Conservation (phyloP, 2,113 vertebrate species). For the Origma solitaria region DNA sequence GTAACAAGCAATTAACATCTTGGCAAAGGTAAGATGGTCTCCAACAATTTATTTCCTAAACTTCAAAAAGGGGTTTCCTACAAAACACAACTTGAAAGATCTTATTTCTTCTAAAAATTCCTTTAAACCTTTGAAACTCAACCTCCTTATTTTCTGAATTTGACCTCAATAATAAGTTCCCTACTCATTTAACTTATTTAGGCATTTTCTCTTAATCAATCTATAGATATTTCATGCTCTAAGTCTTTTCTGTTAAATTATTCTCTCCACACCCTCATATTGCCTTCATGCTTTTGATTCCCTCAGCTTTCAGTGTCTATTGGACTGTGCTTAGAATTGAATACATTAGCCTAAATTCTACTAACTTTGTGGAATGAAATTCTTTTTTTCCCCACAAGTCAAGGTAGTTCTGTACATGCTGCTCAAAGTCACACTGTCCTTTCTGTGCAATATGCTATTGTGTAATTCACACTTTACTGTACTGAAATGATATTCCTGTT, state of each 20-base stretch:
- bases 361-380: neutral
- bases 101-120: neutral
- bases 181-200: neutral
- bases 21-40: neutral
- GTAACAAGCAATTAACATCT: neutral
- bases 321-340: neutral
- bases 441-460: neutral
- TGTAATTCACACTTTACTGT: neutral
- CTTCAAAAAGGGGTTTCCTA: neutral
- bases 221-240: neutral
- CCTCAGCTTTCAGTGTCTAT: neutral
- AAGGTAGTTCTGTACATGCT: neutral
- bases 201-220: neutral
- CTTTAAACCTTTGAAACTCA: neutral
- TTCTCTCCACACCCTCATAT: neutral
- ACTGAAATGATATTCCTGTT: neutral
- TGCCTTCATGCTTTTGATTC: neutral
- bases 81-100: neutral
- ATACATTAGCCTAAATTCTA: neutral
- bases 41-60: neutral
- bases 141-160: neutral
- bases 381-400: neutral
- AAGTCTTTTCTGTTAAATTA: neutral
- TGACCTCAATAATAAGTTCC: neutral
- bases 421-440: neutral